Base-by-base conservation (phyloP, 37 sponge, comb jelly and placozoan species). In the Dysidea cf. avara region DNA sequence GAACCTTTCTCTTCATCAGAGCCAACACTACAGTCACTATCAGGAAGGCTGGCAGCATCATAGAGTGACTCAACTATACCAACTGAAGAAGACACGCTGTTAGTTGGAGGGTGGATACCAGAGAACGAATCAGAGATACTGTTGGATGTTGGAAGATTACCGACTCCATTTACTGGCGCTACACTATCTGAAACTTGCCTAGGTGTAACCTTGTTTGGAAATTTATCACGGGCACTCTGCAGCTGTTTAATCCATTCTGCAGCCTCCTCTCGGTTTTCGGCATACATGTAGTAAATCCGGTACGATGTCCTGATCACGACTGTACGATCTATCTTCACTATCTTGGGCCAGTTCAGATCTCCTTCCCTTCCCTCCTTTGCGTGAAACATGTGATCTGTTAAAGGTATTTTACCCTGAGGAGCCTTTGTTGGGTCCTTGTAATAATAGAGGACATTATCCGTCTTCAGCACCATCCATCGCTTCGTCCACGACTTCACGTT, bases 401-500 rank as follows among this genome's bases (percentile, higher is more conserved):
- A 61, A 1, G 81, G 61, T 3, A 89, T 83, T 22, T 25, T 31
- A 1, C 90, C 90, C 2, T 71, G 85, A 21, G 71, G 77, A 16
- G 46, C 36, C 43, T 83, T 89, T 30, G 56, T 34, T 5, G 72
- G 53, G 37, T 80, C 81, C 53, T 89, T 89, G 70, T 74, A 89
- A 71, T 89, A 89, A 53, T 80, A 73, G 56, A 89, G 69, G 5
- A 69, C 55, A 32, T 84, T 80, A 66, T 89, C 85, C 0, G 67
- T 71, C 51, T 52, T 53, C 1, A 89, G 77, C 3, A 83, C 59
- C 66, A 89, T 71, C 48, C 49, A 75, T 33, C 90, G 76, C 72
- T 80, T 83, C 62, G 68, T 79, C 90, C 90, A 89, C 7, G 77
- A 40, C 72, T 89, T 89, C 22, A 81, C 65, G 40, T 80, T 75